A percentile compares a stretch with the other conserved stretches of the same genome.
phyloP scores from a whole-genome alignment of 2,797 vertebrate species.

The Chloroceryle amazona region DNA sequence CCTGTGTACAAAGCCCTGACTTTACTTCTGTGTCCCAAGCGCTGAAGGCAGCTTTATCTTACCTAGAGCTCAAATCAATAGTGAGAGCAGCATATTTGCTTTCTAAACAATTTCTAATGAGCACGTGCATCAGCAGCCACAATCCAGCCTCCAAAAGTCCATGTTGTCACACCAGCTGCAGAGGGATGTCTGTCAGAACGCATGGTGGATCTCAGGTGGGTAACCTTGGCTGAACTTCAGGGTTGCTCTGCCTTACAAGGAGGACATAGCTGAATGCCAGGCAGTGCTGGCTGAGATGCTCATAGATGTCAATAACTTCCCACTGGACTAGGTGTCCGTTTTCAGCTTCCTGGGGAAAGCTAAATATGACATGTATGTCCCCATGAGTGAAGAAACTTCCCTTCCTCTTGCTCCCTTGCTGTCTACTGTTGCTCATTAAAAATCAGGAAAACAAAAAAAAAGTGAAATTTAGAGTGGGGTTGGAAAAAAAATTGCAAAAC shows the following conservation, averaged over 20 bases:
- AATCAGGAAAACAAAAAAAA: background rate
- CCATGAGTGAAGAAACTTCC: background rate
- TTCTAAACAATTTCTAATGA: background rate
- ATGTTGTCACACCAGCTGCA: background rate
- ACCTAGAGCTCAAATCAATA: background rate
- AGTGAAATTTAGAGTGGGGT: background rate
- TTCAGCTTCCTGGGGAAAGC: background rate
- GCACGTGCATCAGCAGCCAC: rapidly evolving
- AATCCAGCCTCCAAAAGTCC: background rate
- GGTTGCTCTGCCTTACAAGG: background rate
- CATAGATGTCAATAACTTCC: background rate
- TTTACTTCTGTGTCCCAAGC: background rate
- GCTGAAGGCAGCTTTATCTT: background rate
- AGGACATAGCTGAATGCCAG: background rate
- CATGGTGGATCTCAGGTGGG: rapidly evolving
- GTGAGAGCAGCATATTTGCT: background rate
- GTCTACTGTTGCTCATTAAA: background rate
- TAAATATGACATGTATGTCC: background rate
- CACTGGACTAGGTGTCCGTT: background rate
- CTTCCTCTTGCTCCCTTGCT: background rate
- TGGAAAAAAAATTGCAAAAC: background rate
- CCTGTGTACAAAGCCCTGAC: background rate
- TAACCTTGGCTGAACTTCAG: background rate
- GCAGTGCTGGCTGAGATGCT: background rate
- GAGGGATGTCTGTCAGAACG: background rate